Conservation (phyloP, 2,113 vertebrate genomes). For the Phrynocephalus versicolor region DNA sequence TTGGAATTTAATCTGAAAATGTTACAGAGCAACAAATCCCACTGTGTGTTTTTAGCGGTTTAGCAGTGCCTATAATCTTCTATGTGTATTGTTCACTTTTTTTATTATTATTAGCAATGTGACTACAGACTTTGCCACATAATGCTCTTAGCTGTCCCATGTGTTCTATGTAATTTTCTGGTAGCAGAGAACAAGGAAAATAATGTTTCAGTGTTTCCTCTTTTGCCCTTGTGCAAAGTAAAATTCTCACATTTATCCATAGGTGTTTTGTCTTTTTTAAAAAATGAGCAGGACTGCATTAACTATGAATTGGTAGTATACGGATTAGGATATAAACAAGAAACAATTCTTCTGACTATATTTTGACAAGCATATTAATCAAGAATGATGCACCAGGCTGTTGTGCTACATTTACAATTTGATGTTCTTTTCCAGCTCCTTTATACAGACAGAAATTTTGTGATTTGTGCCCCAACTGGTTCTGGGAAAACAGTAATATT, state of each 20-base stretch:
- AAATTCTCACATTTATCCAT: background rate
- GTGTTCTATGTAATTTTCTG: background rate
- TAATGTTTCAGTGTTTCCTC: background rate
- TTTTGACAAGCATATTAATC: background rate
- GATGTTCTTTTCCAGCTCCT: conserved; percentile 84
- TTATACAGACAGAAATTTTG: conserved; percentile 92
- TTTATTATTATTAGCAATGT: background rate
- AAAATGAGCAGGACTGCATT: too few species aligned
- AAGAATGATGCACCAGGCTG: background rate
- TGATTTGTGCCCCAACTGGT: conserved; percentile 94
- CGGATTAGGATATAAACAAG: background rate
- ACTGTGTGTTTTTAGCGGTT: background rate
- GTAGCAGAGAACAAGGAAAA: background rate
- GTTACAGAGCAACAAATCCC: background rate
- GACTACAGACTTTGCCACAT: background rate
- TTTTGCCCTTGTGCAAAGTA: conserved; percentile 23
- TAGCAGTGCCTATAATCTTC: background rate
- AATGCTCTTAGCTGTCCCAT: background rate
- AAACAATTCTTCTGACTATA: background rate
- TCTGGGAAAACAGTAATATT: conserved; percentile 97
- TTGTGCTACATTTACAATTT: conserved; percentile 23
- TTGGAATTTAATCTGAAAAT: background rate
- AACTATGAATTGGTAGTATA: background rate
- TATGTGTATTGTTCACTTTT: background rate
- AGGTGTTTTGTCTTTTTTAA: background rate